These are phyloP conservation scores for Seladonia tumulorum DNA, from an alignment of 2,888 invertebrate genomes.

Conservation along the genomic window DNA sequence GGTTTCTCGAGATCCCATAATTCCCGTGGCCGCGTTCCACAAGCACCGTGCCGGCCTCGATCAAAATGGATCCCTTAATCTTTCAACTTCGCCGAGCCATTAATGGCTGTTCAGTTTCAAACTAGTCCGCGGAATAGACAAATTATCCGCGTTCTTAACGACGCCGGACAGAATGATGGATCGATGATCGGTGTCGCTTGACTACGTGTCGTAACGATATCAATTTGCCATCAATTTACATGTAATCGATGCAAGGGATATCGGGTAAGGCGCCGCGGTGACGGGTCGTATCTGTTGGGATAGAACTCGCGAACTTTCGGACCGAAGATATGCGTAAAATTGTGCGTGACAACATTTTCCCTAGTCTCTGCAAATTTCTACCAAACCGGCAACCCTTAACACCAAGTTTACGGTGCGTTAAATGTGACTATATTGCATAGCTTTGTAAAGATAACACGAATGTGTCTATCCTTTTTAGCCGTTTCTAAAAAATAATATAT, in stretches of 20 bases:
- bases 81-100: slow-evolving; percentile 29
- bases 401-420: too few relatives aligned
- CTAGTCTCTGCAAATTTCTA: not conserved
- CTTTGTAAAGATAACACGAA: too few relatives aligned
- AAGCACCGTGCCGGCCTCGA: not conserved
- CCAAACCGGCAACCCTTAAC: too few relatives aligned
- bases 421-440: too few relatives aligned
- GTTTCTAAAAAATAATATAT: too few relatives aligned
- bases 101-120: slow-evolving; percentile 34
- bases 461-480: too few relatives aligned
- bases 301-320: slow-evolving; percentile 14
- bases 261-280: slow-evolving; percentile 25
- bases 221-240: slow-evolving; percentile 64
- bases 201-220: slow-evolving; percentile 57
- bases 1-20: not conserved
- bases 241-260: slow-evolving; percentile 51
- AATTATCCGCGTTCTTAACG: slow-evolving; percentile 51
- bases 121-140: slow-evolving; percentile 39
- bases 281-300: slow-evolving; percentile 19
- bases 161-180: slow-evolving; percentile 52
- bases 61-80: slow-evolving; percentile 38
- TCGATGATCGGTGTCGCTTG: slow-evolving; percentile 58
- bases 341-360: not conserved
- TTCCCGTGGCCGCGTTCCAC: not conserved
- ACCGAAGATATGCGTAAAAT: not conserved